Evolutionary conservation across 2,113 vertebrate genomes (phyloP), one percentile per base, ranked within the genome.

Genomic region (Glaucidium brasilianum): DNA sequence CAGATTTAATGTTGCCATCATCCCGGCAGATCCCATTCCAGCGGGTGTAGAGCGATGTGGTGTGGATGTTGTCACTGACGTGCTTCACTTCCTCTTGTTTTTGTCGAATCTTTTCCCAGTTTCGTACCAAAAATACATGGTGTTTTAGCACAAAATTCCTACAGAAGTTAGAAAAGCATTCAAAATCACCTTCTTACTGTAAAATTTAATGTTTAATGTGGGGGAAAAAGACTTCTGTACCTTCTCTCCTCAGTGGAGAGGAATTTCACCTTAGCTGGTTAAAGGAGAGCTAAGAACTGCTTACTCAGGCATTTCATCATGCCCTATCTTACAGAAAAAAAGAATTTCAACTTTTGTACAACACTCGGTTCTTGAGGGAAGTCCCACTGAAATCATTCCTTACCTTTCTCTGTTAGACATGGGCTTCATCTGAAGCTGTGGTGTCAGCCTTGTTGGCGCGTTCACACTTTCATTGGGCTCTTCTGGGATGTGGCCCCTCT

Each of bases 371-470:
- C 45, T 35, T 55, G 67, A 80, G 85, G 45, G 9, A 43, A 92
- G 66, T 2, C 7, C 18, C 32, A 15, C 39, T 0, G 12, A 50
- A 67, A 59, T 10, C 10, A 39, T 18, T 60, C 34, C 94, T 93
- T 80, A 99, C 99, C 99, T 98, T 77, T 99, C 99, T 97, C 99
- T 98, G 98, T 99, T 99, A 60, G 99, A 99, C 99, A 99, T 99
- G 56, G 99, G 99, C 96, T 99, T 99, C 99, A 99, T 99, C 92
- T 99, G 98, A 41, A 99, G 97, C n/a, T 99, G 98, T 64, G 99
- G 98, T 18, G 98, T 98, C 98, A 99, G 97, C 97, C 98, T 99
- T 92, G 98, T 98, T 10, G 98, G 98, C 1, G 98, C 69, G 1
- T 93, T 98, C 93, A 98, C 98, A 67, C 98, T 99, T 97, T 99